Evolutionary conservation across 2,888 invertebrate genomes (phyloP), one percentile per base, ranked within the genome.

Genomic region (Cheilosia variabilis): DNA sequence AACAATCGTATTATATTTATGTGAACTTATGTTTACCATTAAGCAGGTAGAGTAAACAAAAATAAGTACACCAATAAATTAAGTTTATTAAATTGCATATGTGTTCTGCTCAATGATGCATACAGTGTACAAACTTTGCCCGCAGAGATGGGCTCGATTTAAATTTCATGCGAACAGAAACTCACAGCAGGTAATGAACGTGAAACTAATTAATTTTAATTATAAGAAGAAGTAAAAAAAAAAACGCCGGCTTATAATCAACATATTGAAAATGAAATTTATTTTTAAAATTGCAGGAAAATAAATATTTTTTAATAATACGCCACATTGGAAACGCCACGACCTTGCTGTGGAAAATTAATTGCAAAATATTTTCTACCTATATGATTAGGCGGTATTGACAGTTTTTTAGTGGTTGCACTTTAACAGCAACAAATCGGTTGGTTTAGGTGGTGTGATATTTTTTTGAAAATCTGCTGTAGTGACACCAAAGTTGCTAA

Each of bases 151-250:
- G 37, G 37, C 13, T 37, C 37, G 37, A 37, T n/a, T 53, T 15
- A 2, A 17, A 45, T 17, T n/a, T 17, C 45, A 31, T 15, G 19
- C 24, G 24, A 45, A 50, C 24, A 50, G 45, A 22, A 6, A 43
- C 5, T 27, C 6, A 27, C 19, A 31, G 27, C 13, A 68, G 17
- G 47, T 65, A 41, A 76, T 76, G 66, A 76, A 66, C 52, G 19
- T 34, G 41, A 58, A 58, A 66, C 58, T 60, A 66, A 76, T 76
- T 76, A 60, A 76, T 50, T 76, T 76, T 57, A 52, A 76, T 76
- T 66, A 31, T 2, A 9, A 31, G 9, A 31, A 31, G 22, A 31
- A 43, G 0, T 27, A 27, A 27, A 27, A 0, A 52, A 60, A 43
- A 66, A 76, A 58, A 63, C 27, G 55, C 19, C 37, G 65, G 65